phyloP scores from a whole-genome alignment of 35 echinoderm and acorn worm genomes.

The Apostichopus californicus region DNA sequence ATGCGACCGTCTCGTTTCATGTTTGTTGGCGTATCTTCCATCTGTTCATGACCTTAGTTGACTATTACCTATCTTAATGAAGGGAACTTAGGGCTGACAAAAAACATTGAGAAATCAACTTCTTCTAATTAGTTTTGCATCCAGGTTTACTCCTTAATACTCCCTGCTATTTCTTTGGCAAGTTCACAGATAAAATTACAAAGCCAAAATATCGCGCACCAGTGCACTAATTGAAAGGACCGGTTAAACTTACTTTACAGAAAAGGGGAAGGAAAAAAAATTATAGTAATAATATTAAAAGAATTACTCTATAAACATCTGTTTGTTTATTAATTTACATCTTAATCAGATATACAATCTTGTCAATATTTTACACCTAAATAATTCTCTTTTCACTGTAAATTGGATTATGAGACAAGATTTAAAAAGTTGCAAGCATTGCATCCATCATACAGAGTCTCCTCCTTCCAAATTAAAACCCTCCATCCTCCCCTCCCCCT shows the following conservation, averaged over 20 bases:
- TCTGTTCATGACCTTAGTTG: too few relatives aligned
- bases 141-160: not conserved
- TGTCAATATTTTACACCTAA: conserved; percentile 6
- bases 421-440: not conserved
- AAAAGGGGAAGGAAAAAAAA: too few relatives aligned
- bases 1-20: too few relatives aligned
- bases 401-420: too few relatives aligned
- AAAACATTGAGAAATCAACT: too few relatives aligned
- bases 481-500: not conserved
- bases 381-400: not conserved
- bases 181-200: not conserved
- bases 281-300: too few relatives aligned
- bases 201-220: not conserved
- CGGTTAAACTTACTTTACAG: too few relatives aligned
- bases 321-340: not conserved
- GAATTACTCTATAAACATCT: not conserved
- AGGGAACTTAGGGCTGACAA: too few relatives aligned
- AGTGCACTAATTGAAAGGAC: too few relatives aligned
- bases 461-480: not conserved
- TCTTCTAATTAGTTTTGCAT: not conserved
- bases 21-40: too few relatives aligned
- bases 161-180: not conserved
- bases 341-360: not conserved
- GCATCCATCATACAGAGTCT: not conserved
- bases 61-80: too few relatives aligned